A percentile compares a stretch with the other conserved stretches of the same genome.
Conservation (phyloP, 1,140 invertebrate genomes). For the Bombus balteatus region DNA sequence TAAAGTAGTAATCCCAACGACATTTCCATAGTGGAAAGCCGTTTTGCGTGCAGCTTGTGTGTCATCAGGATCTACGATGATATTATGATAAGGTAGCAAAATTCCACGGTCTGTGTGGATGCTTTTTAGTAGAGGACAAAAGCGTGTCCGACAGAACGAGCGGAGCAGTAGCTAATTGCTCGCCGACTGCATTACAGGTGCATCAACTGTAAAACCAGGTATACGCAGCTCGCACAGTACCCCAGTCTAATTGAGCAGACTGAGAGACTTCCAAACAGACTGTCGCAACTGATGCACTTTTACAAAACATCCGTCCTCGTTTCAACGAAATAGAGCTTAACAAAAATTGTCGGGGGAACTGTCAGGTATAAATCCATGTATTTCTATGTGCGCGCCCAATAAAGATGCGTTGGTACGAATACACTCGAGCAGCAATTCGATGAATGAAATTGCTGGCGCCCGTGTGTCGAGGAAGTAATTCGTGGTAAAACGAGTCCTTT, state of each 20-base stretch:
- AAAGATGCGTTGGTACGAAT: background rate
- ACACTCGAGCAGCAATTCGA: background rate
- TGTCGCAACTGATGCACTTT: conserved; percentile 52
- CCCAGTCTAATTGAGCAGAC: conserved; percentile 61
- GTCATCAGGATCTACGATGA: background rate
- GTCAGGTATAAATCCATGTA: conserved; percentile 27
- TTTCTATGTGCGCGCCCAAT: background rate
- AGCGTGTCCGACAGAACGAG: background rate
- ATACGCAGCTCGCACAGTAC: conserved; percentile 49
- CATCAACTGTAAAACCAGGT: conserved; percentile 48
- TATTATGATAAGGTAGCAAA: background rate
- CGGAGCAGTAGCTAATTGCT: conserved; percentile 60
- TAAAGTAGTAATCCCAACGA: background rate
- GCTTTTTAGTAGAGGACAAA: conserved; percentile 9
- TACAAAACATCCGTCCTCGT: conserved; percentile 42
- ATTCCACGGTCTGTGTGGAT: background rate
- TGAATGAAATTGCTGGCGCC: background rate
- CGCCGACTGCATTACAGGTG: conserved; percentile 63
- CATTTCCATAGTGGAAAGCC: background rate
- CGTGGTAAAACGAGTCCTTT: conserved; percentile 8
- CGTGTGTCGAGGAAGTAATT: background rate
- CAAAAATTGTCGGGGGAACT: conserved; percentile 24
- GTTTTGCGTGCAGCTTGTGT: background rate
- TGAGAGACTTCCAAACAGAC: conserved; percentile 32
- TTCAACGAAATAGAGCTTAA: background rate